These are phyloP conservation scores for Micrasema longulum DNA, from an alignment of 1,140 invertebrate species.

Conservation along the genomic window DNA sequence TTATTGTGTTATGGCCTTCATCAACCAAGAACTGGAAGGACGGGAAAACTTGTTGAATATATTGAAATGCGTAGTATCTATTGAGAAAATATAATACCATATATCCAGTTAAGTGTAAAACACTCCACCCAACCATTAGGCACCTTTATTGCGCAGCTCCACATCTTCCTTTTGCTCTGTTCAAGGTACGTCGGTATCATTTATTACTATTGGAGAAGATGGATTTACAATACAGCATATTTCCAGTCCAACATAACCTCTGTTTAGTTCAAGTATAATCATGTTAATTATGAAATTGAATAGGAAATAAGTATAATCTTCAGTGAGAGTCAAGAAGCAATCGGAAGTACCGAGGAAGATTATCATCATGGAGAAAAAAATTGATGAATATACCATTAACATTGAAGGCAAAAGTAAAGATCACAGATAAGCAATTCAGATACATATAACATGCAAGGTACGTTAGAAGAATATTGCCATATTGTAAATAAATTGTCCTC, in stretches of 20 bases:
- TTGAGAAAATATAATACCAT: constrained; percentile 49
- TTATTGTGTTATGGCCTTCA: constrained; percentile 15
- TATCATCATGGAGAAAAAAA: too few species aligned
- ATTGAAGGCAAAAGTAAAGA: constrained; percentile 8
- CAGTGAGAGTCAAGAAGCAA: too few species aligned
- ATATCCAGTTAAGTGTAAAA: constrained; percentile 55
- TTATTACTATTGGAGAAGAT: constrained; percentile 42
- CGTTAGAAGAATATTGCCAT: background rate
- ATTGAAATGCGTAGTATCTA: constrained; percentile 37
- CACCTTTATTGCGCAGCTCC: constrained; percentile 52
- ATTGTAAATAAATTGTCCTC: constrained; percentile 19
- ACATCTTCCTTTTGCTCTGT: constrained; percentile 29
- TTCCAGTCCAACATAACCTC: background rate
- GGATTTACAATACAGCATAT: background rate
- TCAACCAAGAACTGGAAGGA: constrained; percentile 16
- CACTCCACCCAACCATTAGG: constrained; percentile 54
- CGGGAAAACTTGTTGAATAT: constrained; percentile 35
- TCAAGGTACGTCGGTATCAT: constrained; percentile 54
- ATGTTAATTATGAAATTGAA: too few species aligned
- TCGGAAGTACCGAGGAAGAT: too few species aligned
- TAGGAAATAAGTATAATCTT: too few species aligned
- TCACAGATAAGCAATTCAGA: too few species aligned
- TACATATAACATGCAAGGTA: background rate
- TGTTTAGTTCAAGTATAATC: too few species aligned
- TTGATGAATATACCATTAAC: too few species aligned